Evolutionary conservation across 2,888 invertebrate species (phyloP), one percentile per base, ranked within the genome.

Genomic region (Sericinus montela): DNA sequence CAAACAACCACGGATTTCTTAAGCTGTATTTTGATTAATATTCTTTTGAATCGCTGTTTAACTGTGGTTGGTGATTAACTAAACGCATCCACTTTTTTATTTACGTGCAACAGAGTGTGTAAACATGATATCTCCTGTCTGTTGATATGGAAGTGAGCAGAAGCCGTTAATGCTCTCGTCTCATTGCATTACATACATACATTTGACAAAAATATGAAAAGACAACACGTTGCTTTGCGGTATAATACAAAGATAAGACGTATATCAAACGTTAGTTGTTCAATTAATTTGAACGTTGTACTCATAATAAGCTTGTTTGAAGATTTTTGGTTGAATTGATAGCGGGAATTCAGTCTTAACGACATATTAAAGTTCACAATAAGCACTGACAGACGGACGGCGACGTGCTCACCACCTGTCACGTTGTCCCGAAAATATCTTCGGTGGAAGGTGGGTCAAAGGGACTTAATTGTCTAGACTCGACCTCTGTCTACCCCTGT

Each of bases 101-200:
- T 64, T 57, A 69, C 72, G 80, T 71, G 75, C 76, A 80, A 80
- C 76, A 74, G 75, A 63, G 69, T 81, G 74, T 78, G 72, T 79
- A 80, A 81, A 79, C 79, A 75, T 70, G 75, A 75, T 72, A 75
- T 72, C 65, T 65, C 59, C 58, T 57, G 65, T 57, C 62, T 64
- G 45, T 48, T 52, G 42, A 43, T 30, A 62, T 59, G 53, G 55
- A 57, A 58, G 62, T 60, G 65, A 63, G 65, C 59, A 57, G 73
- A 60, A 75, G 75, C 72, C 68, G 67, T 58, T 58, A 58, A 62
- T 55, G 54, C 67, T 70, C 68, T 70, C 72, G 67, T 69, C 59
- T 65, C 76, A 80, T 58, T 80, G 77, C 55, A 25, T 65, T 62
- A 63, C 59, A 65, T 63, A 60, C 55, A 51, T 51, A 46, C 47